phyloP scores from a whole-genome alignment of 2,888 invertebrate genomes.

The Lasioglossum oenotherae region DNA sequence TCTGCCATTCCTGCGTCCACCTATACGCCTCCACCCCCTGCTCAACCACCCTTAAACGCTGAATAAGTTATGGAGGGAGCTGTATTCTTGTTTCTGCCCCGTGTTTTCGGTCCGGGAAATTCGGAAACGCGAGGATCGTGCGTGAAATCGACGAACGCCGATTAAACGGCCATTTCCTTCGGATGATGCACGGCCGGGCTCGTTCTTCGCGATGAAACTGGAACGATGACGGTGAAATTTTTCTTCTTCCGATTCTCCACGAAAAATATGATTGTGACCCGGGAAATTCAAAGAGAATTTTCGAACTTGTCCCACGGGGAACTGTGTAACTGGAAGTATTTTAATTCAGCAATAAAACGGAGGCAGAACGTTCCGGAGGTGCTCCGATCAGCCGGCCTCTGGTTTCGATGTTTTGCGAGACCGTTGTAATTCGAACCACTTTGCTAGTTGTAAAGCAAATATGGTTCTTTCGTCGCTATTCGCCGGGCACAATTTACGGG shows the following conservation, averaged over 20 bases:
- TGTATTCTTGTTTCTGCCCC: conserved; percentile 50
- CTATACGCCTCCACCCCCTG: conserved; percentile 28
- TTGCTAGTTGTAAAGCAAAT: conserved; percentile 17
- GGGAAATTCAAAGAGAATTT: not conserved
- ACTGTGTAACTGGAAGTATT: not conserved
- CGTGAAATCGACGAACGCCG: conserved; percentile 46
- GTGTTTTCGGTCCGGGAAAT: not conserved
- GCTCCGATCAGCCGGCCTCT: not conserved
- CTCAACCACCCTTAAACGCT: conserved; percentile 75
- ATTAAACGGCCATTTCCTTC: conserved; percentile 55
- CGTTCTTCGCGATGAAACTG: conserved; percentile 13
- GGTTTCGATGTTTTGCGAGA: conserved; percentile 6
- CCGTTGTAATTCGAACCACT: conserved; percentile 15
- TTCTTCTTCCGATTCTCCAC: not conserved
- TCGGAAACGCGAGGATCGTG: conserved; percentile 29
- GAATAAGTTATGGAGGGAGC: conserved; percentile 78
- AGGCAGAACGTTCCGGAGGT: not conserved
- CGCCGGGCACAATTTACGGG: conserved; percentile 17
- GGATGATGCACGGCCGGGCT: conserved; percentile 51
- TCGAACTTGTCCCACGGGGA: not conserved
- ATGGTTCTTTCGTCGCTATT: conserved; percentile 6
- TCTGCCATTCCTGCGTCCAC: conserved; percentile 2
- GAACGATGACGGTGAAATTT: not conserved
- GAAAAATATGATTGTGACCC: not conserved
- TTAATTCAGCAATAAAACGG: not conserved